These are phyloP conservation scores for Daphoenositta chrysoptera DNA, from an alignment of 2,113 vertebrate species.

Conservation along the genomic window DNA sequence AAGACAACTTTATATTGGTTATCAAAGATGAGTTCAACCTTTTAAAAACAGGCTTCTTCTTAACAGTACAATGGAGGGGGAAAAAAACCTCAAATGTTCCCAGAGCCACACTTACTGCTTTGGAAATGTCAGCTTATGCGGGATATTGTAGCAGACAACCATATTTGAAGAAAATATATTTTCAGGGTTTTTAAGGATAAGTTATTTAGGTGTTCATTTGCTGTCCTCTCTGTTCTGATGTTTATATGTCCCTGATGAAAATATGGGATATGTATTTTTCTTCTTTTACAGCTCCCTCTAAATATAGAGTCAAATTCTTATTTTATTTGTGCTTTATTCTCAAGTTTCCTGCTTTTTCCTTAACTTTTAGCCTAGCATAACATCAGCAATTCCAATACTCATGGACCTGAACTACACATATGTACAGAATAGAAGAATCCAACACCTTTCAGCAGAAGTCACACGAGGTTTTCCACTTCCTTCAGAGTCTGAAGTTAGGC, in stretches of 20 bases:
- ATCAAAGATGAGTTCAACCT: background rate
- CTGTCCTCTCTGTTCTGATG: background rate
- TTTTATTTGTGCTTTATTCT: background rate
- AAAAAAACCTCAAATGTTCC: background rate
- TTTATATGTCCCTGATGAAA: background rate
- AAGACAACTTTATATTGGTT: background rate
- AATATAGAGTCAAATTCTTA: background rate
- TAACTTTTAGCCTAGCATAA: background rate
- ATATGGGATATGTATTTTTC: background rate
- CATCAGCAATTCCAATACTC: background rate
- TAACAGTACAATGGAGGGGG: background rate
- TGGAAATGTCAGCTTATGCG: background rate
- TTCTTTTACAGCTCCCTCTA: background rate
- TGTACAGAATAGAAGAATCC: background rate
- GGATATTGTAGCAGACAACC: accelerated
- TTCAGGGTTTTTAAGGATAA: background rate
- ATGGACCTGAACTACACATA: background rate
- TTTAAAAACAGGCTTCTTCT: background rate
- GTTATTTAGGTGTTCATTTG: background rate
- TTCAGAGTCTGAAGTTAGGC: background rate
- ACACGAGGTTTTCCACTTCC: background rate
- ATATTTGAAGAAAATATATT: background rate
- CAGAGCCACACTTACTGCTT: background rate
- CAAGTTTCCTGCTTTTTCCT: background rate
- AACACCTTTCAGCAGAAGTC: background rate